Conservation (phyloP, 2,797 vertebrate species). For the Netta rufina region DNA sequence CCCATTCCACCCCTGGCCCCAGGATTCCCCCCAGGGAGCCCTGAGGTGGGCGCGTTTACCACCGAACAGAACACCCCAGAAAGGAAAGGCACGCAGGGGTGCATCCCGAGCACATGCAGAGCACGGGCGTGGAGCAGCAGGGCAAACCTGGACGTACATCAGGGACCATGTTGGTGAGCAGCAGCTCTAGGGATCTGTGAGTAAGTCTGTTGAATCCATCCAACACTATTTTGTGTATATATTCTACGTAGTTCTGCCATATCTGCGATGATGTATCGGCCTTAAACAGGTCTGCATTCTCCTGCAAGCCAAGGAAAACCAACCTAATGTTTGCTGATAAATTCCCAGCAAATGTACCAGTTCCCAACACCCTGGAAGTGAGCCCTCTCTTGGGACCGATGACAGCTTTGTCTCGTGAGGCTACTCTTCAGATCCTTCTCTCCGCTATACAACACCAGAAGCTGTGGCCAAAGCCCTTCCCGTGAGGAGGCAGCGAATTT, state of each 20-base stretch:
- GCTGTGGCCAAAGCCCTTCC: background rate
- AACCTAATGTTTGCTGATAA: fast-evolving
- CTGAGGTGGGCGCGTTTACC: fast-evolving
- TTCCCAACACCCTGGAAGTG: fast-evolving
- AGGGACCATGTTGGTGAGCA: constrained; percentile 73
- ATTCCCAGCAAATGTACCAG: fast-evolving
- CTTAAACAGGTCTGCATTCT: constrained; percentile 76
- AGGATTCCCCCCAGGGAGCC: fast-evolving
- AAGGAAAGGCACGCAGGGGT: fast-evolving
- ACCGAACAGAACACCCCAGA: background rate
- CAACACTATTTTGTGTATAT: constrained; percentile 64
- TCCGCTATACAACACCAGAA: no score
- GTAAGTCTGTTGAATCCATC: constrained; percentile 62
- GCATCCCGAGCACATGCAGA: fast-evolving
- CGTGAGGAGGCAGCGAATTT: fast-evolving
- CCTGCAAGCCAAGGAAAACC: constrained; percentile 59
- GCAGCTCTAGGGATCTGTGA: constrained; percentile 67
- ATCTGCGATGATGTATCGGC: constrained; percentile 24
- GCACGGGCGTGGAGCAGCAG: fast-evolving
- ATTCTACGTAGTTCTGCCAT: constrained; percentile 70
- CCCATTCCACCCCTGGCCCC: fast-evolving
- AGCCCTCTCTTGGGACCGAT: no score
- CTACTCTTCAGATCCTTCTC: fast-evolving
- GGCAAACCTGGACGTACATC: constrained; percentile 9
- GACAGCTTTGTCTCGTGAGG: fast-evolving